Conservation (phyloP, 2,113 vertebrate genomes). For the Myrmecophaga tridactyla region DNA sequence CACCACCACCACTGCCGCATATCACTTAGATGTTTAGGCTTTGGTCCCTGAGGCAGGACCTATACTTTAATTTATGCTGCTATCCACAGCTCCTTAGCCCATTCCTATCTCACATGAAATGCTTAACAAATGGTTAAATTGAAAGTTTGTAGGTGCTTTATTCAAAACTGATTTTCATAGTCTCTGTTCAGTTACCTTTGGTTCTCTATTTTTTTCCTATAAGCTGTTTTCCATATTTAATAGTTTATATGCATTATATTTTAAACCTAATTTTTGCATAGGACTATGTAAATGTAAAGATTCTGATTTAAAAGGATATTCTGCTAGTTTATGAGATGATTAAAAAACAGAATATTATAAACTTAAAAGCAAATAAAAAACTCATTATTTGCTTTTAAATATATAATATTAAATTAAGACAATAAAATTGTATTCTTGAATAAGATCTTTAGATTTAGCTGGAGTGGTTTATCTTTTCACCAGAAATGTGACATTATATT, state of each 20-base stretch:
- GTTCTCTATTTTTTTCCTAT: neutral
- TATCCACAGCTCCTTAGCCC: neutral
- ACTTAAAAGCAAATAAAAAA: too few relatives aligned
- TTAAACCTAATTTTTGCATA: neutral
- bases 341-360: too few relatives aligned
- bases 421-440: neutral
- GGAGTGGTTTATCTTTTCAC: neutral
- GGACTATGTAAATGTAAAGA: neutral
- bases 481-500: neutral
- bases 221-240: neutral
- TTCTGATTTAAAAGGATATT: neutral
- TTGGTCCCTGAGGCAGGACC: neutral
- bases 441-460: neutral
- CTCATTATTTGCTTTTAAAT: too few relatives aligned
- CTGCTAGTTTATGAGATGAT: neutral
- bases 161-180: neutral
- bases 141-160: neutral
- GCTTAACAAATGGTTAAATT: neutral
- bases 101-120: neutral
- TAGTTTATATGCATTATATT: neutral
- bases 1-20: neutral
- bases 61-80: neutral
- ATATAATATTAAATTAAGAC: too few relatives aligned
- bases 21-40: neutral
- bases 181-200: neutral